These are phyloP conservation scores for Silurus asotus DNA, from an alignment of 2,113 vertebrate species.

Conservation along the genomic window DNA sequence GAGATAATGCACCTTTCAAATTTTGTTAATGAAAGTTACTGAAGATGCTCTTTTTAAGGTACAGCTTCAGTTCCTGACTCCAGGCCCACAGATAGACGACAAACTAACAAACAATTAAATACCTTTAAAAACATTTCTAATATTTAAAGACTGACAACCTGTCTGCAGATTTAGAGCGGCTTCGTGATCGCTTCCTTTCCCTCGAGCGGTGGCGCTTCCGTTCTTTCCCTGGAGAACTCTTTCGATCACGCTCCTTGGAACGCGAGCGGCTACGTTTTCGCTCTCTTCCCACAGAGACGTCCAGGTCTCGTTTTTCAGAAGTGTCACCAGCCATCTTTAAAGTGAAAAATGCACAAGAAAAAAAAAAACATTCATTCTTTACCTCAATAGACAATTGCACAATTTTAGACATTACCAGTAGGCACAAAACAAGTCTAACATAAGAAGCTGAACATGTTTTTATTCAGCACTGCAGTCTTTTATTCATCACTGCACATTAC, in stretches of 20 bases:
- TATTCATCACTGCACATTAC: not conserved
- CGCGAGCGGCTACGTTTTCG: slow-evolving; percentile 83
- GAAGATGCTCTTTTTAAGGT: not conserved
- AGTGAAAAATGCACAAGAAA: not conserved
- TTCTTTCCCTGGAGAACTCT: slow-evolving; percentile 82
- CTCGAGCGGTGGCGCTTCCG: slow-evolving; percentile 87
- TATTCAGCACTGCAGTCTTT: not conserved
- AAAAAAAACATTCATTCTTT: not conserved
- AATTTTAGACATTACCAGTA: not conserved
- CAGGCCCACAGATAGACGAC: not conserved
- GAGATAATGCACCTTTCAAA: not conserved
- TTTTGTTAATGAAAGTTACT: not conserved
- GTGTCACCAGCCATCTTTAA: slow-evolving; percentile 89
- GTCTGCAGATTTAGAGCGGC: slow-evolving; percentile 86
- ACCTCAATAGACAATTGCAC: not conserved
- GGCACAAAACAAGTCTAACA: not conserved
- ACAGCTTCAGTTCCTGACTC: not conserved
- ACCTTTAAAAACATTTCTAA: not conserved
- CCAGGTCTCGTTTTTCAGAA: slow-evolving; percentile 85
- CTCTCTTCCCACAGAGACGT: slow-evolving; percentile 80
- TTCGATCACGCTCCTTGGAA: slow-evolving; percentile 85
- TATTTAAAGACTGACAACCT: slow-evolving; percentile 67
- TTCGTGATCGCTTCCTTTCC: slow-evolving; percentile 80
- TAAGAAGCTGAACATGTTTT: not conserved
- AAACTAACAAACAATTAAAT: no score